Evolutionary conservation across 2,113 vertebrate species (phyloP), one percentile per base, ranked within the genome.

Genomic region (Sander lucioperca): DNA sequence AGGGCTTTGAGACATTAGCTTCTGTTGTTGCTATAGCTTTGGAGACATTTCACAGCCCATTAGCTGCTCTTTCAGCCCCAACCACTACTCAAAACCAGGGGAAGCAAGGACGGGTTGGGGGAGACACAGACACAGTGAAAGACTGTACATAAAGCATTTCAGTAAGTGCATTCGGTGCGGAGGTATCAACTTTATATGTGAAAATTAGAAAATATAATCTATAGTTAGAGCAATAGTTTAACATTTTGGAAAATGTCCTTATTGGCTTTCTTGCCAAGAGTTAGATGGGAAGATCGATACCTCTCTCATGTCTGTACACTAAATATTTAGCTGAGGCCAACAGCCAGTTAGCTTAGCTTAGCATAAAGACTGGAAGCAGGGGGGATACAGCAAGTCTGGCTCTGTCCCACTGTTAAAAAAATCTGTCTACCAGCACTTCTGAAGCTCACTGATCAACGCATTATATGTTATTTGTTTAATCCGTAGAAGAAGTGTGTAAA

Each of bases 21-120:
- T 77, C 66, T 79, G 88, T 88, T 92, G 89, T 86, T 91, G 88
- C 83, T 79, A 30, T 50, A 84, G 85, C 78, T 85, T 83, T 82
- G 77, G 85, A 93, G 87, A 88, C 85, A 91, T 91, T 93, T 91
- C 65, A 74, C 90, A 93, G 91, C 66, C 88, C 91, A 93, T 93
- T 94, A 93, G 91, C 85, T 91, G 89, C 88, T 93, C 89, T 78
- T 82, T 91, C 90, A 92, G 80, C 80, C 90, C 58, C 54, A 76
- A 87, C 90, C 23, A 54, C 82, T 81, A 67, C 92, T 90, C 88
- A 84, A 56, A 83, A 83, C 75, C 74, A 80, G 65, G 54, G 73
- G 75, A 62, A 80, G 67, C 36, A 45, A 58, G 33, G 43, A 47
- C 11, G 27, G 18, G 30, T 63, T 21, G 51, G 25, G 48, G 33